A percentile compares a stretch with the other conserved stretches of the same genome.
Evolutionary conservation across 2,113 vertebrate genomes (phyloP).

Genomic region (Pongo pygmaeus): DNA sequence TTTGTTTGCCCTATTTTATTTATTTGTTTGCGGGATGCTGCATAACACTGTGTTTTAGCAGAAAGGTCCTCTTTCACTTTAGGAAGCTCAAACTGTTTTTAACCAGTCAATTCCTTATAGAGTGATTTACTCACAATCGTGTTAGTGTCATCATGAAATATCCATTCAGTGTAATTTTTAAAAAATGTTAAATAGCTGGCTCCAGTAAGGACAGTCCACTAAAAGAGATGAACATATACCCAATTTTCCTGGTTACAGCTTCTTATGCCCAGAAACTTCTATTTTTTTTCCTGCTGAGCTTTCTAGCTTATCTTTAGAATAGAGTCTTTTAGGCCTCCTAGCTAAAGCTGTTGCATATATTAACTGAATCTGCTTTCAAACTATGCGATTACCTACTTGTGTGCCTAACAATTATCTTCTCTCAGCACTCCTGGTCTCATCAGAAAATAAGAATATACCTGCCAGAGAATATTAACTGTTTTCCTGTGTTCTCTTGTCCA

Average conservation of each 20-base stretch:
- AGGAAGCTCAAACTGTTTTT: slow-evolving; percentile 2
- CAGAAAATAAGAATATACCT: slow-evolving; percentile 32
- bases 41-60: not conserved
- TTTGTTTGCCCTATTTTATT: not conserved
- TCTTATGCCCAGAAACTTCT: not conserved
- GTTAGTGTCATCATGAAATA: not conserved
- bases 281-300: not conserved
- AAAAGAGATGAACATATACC: not conserved
- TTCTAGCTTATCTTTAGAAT: slow-evolving; percentile 55
- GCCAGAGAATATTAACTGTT: not conserved
- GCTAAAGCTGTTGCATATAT: not conserved
- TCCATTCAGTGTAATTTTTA: not conserved
- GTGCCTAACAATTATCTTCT: not conserved
- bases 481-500: not conserved
- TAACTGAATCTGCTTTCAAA: slow-evolving; percentile 47
- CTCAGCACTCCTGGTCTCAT: not conserved
- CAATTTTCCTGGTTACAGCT: not conserved
- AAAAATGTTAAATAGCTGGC: not conserved
- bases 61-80: not conserved
- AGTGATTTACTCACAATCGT: not conserved
- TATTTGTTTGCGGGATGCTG: not conserved
- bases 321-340: not conserved
- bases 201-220: not conserved
- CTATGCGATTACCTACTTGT: not conserved
- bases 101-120: not conserved